These are phyloP conservation scores for Radopholus similis DNA, from an alignment of 1,140 invertebrate genomes.

Conservation along the genomic window DNA sequence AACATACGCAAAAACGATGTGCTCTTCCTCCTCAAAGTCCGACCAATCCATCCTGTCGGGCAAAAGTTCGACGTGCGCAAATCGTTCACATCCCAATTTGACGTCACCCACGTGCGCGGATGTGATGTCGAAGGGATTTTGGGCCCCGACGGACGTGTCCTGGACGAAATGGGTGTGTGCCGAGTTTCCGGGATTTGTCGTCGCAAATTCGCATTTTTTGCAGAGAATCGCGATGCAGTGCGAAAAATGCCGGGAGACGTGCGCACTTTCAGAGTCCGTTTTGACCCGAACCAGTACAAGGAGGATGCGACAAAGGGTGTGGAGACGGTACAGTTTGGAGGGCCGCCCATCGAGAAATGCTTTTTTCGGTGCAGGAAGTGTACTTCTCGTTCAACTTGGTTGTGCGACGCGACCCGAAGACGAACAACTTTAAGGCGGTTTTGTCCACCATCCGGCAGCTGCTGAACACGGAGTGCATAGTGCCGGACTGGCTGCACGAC, in stretches of 20 bases:
- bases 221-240: conserved; percentile 71
- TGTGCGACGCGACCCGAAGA: conserved; percentile 93
- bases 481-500: conserved; percentile 96
- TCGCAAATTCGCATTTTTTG: background rate
- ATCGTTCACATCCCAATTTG: conserved; percentile 83
- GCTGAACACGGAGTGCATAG: conserved; percentile 98
- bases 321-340: too few species aligned
- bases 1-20: conserved; percentile 90
- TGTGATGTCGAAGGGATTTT: conserved; percentile 98
- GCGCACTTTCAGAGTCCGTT: conserved; percentile 83
- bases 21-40: conserved; percentile 87
- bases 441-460: conserved; percentile 94
- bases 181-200: background rate
- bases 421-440: conserved; percentile 98
- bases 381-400: conserved; percentile 97
- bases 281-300: conserved; percentile 87
- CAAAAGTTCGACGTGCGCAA: conserved; percentile 63
- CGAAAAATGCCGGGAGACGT: conserved; percentile 80
- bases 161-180: conserved; percentile 74
- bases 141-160: conserved; percentile 87
- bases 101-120: conserved; percentile 83
- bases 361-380: too few species aligned
- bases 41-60: conserved; percentile 76
- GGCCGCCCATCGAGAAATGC: too few species aligned
- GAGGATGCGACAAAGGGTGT: conserved; percentile 33